Percentiles rank a stretch among this genome's conserved stretches.
Evolutionary conservation across 2,888 invertebrate species (phyloP).

Genomic region (Tetragonisca angustula): DNA sequence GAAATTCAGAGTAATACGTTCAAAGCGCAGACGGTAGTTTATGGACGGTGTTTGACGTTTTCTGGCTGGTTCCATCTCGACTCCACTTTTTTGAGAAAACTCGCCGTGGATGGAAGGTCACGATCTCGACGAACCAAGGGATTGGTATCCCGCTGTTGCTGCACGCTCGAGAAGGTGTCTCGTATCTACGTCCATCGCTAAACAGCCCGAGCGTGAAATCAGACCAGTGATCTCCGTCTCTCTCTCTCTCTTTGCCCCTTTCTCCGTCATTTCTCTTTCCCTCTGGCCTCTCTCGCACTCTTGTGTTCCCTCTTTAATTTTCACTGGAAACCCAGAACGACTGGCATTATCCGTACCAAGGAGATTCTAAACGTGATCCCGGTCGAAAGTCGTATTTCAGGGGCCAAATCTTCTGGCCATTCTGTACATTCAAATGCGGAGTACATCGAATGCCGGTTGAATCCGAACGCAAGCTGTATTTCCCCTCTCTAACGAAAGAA

Average conservation of each 20-base stretch:
- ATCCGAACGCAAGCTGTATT: constrained; percentile 21
- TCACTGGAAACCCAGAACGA: constrained; percentile 68
- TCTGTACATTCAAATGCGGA: constrained; percentile 42
- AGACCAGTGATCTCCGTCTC: constrained; percentile 75
- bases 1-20: constrained; percentile 9
- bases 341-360: constrained; percentile 65
- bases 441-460: constrained; percentile 9
- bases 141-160: constrained; percentile 74
- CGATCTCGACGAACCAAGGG: constrained; percentile 70
- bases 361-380: constrained; percentile 61
- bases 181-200: constrained; percentile 81
- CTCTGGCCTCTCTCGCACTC: not conserved
- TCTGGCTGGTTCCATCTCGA: constrained; percentile 54
- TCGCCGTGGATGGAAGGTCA: constrained; percentile 70
- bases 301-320: constrained; percentile 64
- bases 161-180: constrained; percentile 77
- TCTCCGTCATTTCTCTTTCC: constrained; percentile 45
- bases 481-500: not conserved
- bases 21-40: constrained; percentile 25
- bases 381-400: constrained; percentile 67
- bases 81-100: constrained; percentile 68
- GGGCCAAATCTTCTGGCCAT: constrained; percentile 47
- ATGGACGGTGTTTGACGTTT: constrained; percentile 44
- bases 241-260: constrained; percentile 34
- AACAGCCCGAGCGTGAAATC: constrained; percentile 82